Evolutionary conservation across 2,888 invertebrate species (phyloP).

Genomic region (Mimas tiliae): DNA sequence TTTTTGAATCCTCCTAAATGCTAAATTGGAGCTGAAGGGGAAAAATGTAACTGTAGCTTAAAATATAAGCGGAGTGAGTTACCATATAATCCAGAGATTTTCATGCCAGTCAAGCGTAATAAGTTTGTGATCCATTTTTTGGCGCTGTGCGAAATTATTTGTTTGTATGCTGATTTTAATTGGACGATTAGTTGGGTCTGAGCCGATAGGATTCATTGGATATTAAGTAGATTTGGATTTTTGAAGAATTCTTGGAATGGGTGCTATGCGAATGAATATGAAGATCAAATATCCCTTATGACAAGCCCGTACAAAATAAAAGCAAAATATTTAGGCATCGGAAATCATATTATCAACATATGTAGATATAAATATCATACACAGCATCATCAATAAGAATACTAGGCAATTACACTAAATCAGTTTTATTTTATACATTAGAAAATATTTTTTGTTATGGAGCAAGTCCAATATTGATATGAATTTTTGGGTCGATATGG

Average conservation of each 20-base stretch:
- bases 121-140: conserved; percentile 46
- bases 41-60: conserved; percentile 34
- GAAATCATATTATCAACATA: neutral
- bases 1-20: conserved; percentile 10
- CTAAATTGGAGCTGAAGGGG: conserved; percentile 23
- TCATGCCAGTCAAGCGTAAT: conserved; percentile 42
- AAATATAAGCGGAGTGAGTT: conserved; percentile 37
- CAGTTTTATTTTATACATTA: no score
- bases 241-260: neutral
- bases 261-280: neutral
- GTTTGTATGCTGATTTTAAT: conserved; percentile 43
- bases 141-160: conserved; percentile 41
- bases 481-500: no score
- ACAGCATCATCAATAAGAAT: no score
- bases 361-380: no score
- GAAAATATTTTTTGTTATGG: no score
- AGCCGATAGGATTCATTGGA: conserved; percentile 3
- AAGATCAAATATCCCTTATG: neutral
- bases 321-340: no score
- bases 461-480: no score
- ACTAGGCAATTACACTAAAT: no score
- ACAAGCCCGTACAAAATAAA: no score
- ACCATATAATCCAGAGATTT: conserved; percentile 41
- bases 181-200: conserved; percentile 15
- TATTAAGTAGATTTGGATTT: neutral